Conservation (phyloP, 2,797 vertebrate species). For the Parambassis ranga region DNA sequence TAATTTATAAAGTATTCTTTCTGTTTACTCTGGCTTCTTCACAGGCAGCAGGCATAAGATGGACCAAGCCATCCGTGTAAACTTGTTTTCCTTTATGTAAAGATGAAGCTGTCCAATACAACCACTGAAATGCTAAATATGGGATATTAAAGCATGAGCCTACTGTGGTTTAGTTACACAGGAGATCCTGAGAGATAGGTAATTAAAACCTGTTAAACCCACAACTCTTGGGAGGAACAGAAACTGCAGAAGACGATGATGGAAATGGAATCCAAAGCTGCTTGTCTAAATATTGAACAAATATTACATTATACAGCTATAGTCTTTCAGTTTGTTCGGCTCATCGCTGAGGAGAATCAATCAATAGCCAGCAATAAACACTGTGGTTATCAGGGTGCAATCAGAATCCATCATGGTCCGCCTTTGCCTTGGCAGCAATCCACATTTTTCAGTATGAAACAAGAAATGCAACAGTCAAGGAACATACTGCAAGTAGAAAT, state of each 20-base stretch:
- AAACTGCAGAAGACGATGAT: not conserved
- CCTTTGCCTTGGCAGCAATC: not conserved
- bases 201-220: too few relatives aligned
- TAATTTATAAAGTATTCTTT: not conserved
- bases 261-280: slow-evolving; percentile 28
- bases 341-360: slow-evolving; percentile 42
- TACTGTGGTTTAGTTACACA: too few relatives aligned
- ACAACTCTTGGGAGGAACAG: not conserved
- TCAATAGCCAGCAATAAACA: slow-evolving; percentile 44
- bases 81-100: not conserved
- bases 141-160: not conserved
- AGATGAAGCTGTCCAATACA: slow-evolving; percentile 3
- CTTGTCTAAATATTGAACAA: slow-evolving; percentile 50
- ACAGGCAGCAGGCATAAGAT: slow-evolving; percentile 31
- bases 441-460: slow-evolving; percentile 14
- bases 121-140: not conserved
- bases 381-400: slow-evolving; percentile 31
- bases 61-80: slow-evolving; percentile 38
- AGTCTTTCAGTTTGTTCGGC: slow-evolving; percentile 31
- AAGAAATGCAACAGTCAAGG: slow-evolving; percentile 12
- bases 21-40: slow-evolving; percentile 12
- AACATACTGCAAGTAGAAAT: slow-evolving; percentile 29
- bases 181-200: too few relatives aligned
- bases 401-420: slow-evolving; percentile 28
- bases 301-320: slow-evolving; percentile 51